Evolutionary conservation across 2,888 invertebrate genomes (phyloP), one percentile per base, ranked within the genome.

Genomic region (Andrena haemorrhoa): DNA sequence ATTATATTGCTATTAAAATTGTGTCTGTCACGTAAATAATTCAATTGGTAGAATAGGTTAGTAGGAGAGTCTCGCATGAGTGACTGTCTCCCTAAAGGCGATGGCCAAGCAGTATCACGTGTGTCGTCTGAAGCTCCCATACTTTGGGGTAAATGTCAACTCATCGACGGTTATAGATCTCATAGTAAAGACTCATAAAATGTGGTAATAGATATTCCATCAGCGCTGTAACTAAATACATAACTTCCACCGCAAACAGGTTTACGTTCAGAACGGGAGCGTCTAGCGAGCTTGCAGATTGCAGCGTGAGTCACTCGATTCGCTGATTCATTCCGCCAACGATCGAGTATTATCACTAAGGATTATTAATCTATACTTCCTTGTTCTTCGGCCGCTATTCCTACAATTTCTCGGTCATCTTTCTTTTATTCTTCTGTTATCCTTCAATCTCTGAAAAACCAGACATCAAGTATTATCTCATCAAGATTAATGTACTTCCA

Each of bases 311-410:
- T 79, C 79, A 77, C 12, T 3, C 2, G n/a, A 12, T 41, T 58
- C 20, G 61, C 41, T 69, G 76, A 79, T 60, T 76, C 79, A 70
- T 23, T 49, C 29, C n/a, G 29, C 33, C 75, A 23, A 29, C 41
- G 64, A 20, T 20, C 56, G 51, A 53, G 16, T 29, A 20, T 23
- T 47, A 26, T 7, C 26, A 31, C 23, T 29, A 35, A 33, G 29
- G n/a, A 60, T 66, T 60, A 35, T 75, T 66, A 66, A 58, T 1
- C 29, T 12, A 47, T 70, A 29, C 23, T 26, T 58, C n/a, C 26
- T 53, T n/a, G 6, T 20, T 4, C 41, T 29, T 29, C 41, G 16
- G 41, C 0, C 4, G 16, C 16, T 41, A 16, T 41, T 41, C 12
- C 3, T 1, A 3, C 12, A 35, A 35, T 35, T 35, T 10, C 58